Evolutionary conservation across 2,888 invertebrate genomes (phyloP).

Genomic region (Dryococelus australis): DNA sequence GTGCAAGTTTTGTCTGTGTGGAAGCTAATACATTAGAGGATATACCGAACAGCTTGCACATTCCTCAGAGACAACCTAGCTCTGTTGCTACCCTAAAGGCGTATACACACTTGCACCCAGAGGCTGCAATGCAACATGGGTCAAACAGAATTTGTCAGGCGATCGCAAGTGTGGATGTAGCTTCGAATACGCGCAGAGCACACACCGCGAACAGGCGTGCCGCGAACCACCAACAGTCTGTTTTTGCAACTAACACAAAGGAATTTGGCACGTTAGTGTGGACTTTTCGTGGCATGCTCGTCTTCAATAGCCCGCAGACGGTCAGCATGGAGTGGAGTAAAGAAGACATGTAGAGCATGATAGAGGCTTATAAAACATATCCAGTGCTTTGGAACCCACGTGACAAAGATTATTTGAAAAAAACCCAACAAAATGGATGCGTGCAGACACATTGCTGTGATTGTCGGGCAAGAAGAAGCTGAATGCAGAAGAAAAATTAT

Average conservation of each 20-base stretch:
- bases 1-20: too few relatives aligned
- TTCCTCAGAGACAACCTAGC: too few relatives aligned
- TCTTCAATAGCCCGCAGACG: background rate
- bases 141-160: background rate
- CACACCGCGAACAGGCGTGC: background rate
- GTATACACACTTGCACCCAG: background rate
- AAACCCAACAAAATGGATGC: conserved; percentile 4
- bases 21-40: too few relatives aligned
- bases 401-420: background rate
- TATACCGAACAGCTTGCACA: too few relatives aligned
- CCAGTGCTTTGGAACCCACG: background rate
- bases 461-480: background rate
- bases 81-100: too few relatives aligned
- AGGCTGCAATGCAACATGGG: background rate
- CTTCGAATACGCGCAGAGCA: background rate
- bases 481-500: background rate
- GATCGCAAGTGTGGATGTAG: background rate
- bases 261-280: background rate
- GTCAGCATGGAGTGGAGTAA: background rate
- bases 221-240: background rate
- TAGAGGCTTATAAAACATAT: background rate
- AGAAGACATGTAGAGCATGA: background rate
- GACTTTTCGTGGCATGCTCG: background rate
- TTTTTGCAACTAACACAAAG: background rate
- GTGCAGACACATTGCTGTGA: background rate